phyloP scores from a whole-genome alignment of 2,888 invertebrate species.

The Cylloceria caligata region DNA sequence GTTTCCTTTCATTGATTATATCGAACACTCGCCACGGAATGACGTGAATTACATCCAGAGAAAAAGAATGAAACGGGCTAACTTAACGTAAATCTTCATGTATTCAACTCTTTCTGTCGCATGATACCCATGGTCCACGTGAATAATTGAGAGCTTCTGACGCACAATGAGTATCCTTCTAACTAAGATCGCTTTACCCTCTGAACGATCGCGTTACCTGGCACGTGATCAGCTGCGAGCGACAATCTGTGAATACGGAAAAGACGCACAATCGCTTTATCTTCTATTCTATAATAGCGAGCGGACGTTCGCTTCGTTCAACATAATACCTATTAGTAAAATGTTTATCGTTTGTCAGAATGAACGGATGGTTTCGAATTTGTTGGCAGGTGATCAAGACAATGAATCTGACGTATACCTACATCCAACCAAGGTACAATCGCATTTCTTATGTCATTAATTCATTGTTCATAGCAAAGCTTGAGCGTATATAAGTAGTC shows the following conservation, averaged over 20 bases:
- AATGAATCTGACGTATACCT: conserved; percentile 3
- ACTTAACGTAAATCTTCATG: not conserved
- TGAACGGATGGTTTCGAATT: not conserved
- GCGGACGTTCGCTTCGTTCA: not conserved
- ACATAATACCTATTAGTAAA: not conserved
- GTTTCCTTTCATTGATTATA: no score
- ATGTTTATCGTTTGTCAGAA: not conserved
- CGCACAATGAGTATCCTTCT: not conserved
- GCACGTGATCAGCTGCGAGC: not conserved
- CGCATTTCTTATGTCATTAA: not conserved
- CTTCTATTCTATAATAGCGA: not conserved
- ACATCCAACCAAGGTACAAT: not conserved
- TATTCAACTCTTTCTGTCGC: not conserved
- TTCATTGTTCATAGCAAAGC: not conserved
- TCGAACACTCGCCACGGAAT: not conserved
- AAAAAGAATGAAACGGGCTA: not conserved
- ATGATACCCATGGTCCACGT: not conserved
- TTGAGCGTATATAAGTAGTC: not conserved
- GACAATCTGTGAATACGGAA: not conserved
- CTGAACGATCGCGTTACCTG: not conserved
- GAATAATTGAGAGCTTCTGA: not conserved
- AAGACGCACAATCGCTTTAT: not conserved
- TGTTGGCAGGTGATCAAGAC: not conserved
- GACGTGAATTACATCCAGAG: not conserved
- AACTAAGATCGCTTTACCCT: not conserved